Evolutionary conservation across 2,888 invertebrate species (phyloP).

Genomic region (Zonitis immaculata): DNA sequence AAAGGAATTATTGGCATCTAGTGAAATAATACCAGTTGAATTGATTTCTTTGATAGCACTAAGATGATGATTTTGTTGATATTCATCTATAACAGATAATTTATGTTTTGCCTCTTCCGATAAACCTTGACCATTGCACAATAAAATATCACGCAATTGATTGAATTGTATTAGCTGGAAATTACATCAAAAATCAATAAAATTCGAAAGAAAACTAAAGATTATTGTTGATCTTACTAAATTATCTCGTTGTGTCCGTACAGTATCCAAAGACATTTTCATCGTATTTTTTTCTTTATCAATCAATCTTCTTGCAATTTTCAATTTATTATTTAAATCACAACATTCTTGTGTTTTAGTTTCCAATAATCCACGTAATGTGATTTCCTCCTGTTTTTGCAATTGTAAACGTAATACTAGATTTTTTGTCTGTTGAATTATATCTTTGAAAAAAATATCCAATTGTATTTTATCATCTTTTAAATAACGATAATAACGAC

Average conservation of each 20-base stretch:
- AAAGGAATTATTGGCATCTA: neutral
- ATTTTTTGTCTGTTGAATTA: slow-evolving; percentile 68
- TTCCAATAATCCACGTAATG: slow-evolving; percentile 65
- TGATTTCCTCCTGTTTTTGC: slow-evolving; percentile 66
- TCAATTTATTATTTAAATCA: slow-evolving; percentile 74
- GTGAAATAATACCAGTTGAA: slow-evolving; percentile 61
- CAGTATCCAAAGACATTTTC: slow-evolving; percentile 62
- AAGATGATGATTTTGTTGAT: slow-evolving; percentile 35
- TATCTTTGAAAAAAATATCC: slow-evolving; percentile 45
- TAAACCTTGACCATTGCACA: slow-evolving; percentile 57
- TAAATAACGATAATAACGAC: slow-evolving; percentile 22
- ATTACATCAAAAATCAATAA: neutral
- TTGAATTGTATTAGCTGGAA: slow-evolving; percentile 57
- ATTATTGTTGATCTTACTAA: slow-evolving; percentile 55
- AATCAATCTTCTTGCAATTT: slow-evolving; percentile 72
- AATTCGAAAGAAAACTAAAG: neutral
- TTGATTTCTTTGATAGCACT: slow-evolving; percentile 67
- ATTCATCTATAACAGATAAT: slow-evolving; percentile 64
- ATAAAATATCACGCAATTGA: slow-evolving; percentile 68
- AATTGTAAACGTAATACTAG: slow-evolving; percentile 63
- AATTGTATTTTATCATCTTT: slow-evolving; percentile 18
- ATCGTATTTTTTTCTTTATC: slow-evolving; percentile 74
- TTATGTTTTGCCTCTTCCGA: slow-evolving; percentile 80
- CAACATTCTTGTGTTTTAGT: slow-evolving; percentile 66
- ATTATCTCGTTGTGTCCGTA: slow-evolving; percentile 54